A percentile compares a stretch with the other conserved stretches of the same genome.
These are phyloP conservation scores for Herpetotheres cachinnans DNA, from an alignment of 2,113 vertebrate genomes.

Conservation along the genomic window DNA sequence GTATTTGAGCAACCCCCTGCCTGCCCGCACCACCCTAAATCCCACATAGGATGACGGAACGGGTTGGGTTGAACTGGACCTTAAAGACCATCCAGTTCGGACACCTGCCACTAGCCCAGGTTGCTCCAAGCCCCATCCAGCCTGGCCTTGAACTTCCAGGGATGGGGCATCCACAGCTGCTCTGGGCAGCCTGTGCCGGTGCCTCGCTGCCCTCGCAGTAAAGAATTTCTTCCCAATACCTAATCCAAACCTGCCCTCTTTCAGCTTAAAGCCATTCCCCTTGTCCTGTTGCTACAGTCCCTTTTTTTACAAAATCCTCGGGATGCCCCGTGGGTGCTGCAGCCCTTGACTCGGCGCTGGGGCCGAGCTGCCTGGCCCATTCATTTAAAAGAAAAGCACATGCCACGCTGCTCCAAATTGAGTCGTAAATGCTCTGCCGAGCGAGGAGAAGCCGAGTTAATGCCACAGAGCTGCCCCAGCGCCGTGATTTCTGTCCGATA, in stretches of 20 bases:
- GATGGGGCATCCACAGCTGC: too few species aligned
- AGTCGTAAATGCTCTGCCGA: background rate
- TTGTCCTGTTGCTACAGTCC: too few species aligned
- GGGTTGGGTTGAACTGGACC: too few species aligned
- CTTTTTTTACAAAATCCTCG: background rate
- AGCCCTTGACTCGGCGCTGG: background rate
- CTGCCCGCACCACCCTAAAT: rapidly evolving
- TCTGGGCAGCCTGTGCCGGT: too few species aligned
- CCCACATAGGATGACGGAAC: background rate
- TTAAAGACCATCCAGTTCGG: background rate
- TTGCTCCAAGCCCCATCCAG: background rate
- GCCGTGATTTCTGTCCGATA: rapidly evolving
- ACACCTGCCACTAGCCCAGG: background rate
- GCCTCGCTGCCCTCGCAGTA: too few species aligned
- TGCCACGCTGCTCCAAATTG: rapidly evolving
- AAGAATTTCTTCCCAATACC: too few species aligned
- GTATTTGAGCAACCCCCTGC: too few species aligned
- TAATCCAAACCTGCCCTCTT: too few species aligned
- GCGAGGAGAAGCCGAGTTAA: background rate
- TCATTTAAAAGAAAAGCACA: background rate
- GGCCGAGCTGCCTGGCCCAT: rapidly evolving
- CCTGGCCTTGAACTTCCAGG: too few species aligned
- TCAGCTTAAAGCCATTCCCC: too few species aligned
- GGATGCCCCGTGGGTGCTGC: background rate
- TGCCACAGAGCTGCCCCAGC: background rate